Conservation (phyloP, 2,888 invertebrate species). For the Conus canariensis region DNA sequence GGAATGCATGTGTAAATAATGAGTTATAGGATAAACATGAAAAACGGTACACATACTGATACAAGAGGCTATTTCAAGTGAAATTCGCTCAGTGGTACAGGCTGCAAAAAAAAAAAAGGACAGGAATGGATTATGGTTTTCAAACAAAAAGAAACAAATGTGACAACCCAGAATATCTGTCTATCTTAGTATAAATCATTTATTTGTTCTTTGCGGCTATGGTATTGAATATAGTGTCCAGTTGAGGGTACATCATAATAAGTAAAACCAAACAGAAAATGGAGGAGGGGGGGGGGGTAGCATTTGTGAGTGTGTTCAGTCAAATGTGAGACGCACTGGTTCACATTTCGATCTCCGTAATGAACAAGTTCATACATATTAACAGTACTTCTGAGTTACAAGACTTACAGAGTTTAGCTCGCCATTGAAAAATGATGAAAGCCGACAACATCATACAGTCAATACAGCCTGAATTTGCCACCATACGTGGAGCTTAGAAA, state of each 20-base stretch:
- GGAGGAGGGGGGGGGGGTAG: neutral
- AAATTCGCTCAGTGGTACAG: neutral
- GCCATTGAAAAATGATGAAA: neutral
- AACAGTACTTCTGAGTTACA: neutral
- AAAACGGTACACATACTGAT: neutral
- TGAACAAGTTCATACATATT: neutral
- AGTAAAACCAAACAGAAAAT: neutral
- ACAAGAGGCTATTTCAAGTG: neutral
- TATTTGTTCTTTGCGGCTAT: neutral
- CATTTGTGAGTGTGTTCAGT: neutral
- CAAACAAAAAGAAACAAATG: neutral
- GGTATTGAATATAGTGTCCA: neutral
- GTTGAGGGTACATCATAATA: neutral
- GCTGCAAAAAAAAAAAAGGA: neutral
- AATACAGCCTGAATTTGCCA: neutral
- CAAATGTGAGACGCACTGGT: neutral
- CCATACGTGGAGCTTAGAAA: neutral
- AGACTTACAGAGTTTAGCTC: neutral
- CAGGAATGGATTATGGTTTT: neutral
- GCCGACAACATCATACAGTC: neutral
- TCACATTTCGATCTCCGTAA: neutral
- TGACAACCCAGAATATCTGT: neutral
- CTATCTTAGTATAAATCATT: neutral
- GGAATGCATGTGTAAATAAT: slow-evolving; percentile 1
- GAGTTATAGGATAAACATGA: neutral